phyloP scores from a whole-genome alignment of 2,113 vertebrate genomes.

The Pluvialis apricaria region DNA sequence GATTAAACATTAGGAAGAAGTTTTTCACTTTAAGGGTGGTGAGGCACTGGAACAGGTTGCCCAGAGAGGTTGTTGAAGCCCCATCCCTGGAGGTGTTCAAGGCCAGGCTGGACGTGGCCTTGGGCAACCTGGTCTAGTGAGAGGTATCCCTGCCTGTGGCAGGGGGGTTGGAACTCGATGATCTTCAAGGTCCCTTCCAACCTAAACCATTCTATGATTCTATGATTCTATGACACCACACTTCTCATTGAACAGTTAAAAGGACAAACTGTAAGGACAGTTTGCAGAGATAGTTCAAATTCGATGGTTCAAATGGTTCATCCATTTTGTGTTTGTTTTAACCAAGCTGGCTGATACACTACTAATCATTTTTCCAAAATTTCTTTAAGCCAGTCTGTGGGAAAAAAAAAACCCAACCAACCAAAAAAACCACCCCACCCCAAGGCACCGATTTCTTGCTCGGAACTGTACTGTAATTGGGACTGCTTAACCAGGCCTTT shows the following conservation, averaged over 20 bases:
- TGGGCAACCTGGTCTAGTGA: too few species aligned
- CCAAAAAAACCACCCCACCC: neutral
- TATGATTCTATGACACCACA: neutral
- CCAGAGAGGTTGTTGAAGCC: too few species aligned
- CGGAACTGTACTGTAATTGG: neutral
- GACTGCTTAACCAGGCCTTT: neutral
- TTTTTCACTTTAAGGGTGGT: too few species aligned
- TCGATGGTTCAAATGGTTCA: neutral
- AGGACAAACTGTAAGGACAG: neutral
- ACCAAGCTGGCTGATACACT: neutral
- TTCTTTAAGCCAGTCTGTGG: neutral
- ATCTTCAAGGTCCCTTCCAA: too few species aligned
- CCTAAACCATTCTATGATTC: too few species aligned
- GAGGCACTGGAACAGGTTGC: too few species aligned
- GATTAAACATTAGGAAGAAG: too few species aligned
- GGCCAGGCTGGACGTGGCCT: too few species aligned
- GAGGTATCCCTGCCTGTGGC: too few species aligned
- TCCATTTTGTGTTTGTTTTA: neutral
- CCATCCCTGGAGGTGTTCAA: too few species aligned
- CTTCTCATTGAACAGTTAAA: neutral
- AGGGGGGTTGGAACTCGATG: too few species aligned
- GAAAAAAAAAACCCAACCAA: accelerated
- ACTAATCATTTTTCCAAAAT: neutral
- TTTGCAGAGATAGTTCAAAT: neutral
- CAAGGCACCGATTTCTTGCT: neutral